phyloP scores from a whole-genome alignment of 2,888 invertebrate genomes.

The Apoda limacodes region DNA sequence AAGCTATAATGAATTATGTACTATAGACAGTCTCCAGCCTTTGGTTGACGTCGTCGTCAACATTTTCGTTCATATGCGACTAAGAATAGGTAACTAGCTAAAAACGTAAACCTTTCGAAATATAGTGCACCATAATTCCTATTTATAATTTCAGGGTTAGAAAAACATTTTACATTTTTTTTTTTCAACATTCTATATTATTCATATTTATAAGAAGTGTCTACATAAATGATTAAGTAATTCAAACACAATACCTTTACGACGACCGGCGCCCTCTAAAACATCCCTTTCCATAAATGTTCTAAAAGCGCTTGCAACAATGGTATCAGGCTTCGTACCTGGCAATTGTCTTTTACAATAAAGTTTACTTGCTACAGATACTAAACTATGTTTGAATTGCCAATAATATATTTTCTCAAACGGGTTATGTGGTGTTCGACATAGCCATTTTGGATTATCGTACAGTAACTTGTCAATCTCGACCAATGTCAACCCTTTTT shows the following conservation, averaged over 20 bases:
- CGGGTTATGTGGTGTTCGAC: conserved; percentile 58
- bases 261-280: conserved; percentile 43
- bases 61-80: no score
- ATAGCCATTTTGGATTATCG: conserved; percentile 53
- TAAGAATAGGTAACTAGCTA: no score
- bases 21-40: no score
- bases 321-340: conserved; percentile 48
- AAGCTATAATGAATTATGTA: no score
- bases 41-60: no score
- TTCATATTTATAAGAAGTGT: no score
- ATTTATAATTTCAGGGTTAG: no score
- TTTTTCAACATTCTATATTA: no score
- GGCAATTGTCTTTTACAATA: conserved; percentile 46
- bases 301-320: conserved; percentile 61
- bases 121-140: no score
- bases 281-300: conserved; percentile 61
- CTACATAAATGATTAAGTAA: no score
- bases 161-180: no score
- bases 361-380: conserved; percentile 58
- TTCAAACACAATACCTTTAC: conserved; percentile 59
- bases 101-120: no score
- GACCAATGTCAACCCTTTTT: conserved; percentile 56
- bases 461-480: conserved; percentile 62
- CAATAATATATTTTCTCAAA: conserved; percentile 73
- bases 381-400: conserved; percentile 70